These are phyloP conservation scores for Liparis tanakae DNA, from an alignment of 2,797 vertebrate genomes.

Conservation along the genomic window DNA sequence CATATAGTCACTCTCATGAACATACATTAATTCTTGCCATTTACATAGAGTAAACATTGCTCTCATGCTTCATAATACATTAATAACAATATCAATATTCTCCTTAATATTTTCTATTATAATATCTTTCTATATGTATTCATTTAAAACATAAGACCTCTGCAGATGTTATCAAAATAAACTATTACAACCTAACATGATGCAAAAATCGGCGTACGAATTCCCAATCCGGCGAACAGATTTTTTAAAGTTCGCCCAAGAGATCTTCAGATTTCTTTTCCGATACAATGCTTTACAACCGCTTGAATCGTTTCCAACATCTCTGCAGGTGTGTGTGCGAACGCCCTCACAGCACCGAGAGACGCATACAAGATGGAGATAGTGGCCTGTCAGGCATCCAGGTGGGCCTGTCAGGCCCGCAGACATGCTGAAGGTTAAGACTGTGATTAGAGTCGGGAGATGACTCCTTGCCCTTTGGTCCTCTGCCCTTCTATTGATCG, in stretches of 20 bases:
- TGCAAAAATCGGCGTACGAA: background rate
- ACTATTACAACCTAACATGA: too few species aligned
- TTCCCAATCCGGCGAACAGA: background rate
- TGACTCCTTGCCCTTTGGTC: slow-evolving; percentile 72
- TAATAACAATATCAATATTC: too few species aligned
- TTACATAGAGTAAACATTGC: too few species aligned
- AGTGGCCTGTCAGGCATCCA: slow-evolving; percentile 46
- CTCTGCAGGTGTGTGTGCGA: background rate
- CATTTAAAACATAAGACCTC: too few species aligned
- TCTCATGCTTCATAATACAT: too few species aligned
- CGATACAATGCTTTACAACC: background rate
- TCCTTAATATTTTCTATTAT: too few species aligned
- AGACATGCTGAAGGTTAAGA: slow-evolving; percentile 74
- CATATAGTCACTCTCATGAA: too few species aligned
- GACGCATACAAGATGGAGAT: slow-evolving; percentile 36
- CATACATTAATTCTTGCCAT: too few species aligned
- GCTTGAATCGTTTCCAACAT: slow-evolving; percentile 5
- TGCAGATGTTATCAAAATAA: too few species aligned
- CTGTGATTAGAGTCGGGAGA: slow-evolving; percentile 67
- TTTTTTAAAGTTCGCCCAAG: background rate
- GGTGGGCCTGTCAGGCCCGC: slow-evolving; percentile 59
- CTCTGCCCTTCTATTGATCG: slow-evolving; percentile 67
- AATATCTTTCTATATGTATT: too few species aligned
- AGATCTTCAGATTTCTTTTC: background rate
- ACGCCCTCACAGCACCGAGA: slow-evolving; percentile 11